phyloP scores from a whole-genome alignment of 2,888 invertebrate species.

The Heliconius charithonia region DNA sequence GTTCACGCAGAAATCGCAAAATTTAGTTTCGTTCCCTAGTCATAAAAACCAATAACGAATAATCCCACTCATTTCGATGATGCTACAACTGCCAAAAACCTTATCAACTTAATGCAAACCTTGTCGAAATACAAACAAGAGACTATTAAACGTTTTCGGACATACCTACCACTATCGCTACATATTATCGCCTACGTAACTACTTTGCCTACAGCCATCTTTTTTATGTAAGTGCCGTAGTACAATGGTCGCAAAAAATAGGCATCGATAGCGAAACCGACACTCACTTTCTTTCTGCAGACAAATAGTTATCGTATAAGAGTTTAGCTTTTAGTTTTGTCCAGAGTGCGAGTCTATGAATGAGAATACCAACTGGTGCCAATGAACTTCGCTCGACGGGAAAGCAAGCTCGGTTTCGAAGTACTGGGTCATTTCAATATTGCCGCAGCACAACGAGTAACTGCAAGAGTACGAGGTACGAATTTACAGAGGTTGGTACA shows the following conservation, averaged over 20 bases:
- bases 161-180: background rate
- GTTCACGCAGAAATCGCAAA: background rate
- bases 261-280: conserved; percentile 65
- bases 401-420: conserved; percentile 72
- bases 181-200: conserved; percentile 7
- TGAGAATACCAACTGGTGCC: conserved; percentile 62
- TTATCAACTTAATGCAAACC: conserved; percentile 37
- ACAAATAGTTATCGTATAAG: conserved; percentile 63
- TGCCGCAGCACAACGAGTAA: conserved; percentile 62
- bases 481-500: conserved; percentile 10
- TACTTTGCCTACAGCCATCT: conserved; percentile 1
- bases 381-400: conserved; percentile 77
- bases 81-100: conserved; percentile 35
- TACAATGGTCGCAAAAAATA: conserved; percentile 59
- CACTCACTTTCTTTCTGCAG: conserved; percentile 73
- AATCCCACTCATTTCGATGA: conserved; percentile 19
- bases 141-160: conserved; percentile 16
- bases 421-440: conserved; percentile 73
- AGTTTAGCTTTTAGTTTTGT: conserved; percentile 73
- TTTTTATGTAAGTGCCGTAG: conserved; percentile 13
- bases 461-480: conserved; percentile 51
- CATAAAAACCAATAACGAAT: conserved; percentile 27
- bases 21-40: background rate
- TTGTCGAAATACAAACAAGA: conserved; percentile 32
- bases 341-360: conserved; percentile 55